Percentiles rank a stretch among this genome's conserved stretches.
Evolutionary conservation across 2,113 vertebrate genomes (phyloP).

Genomic region (Chauna torquata): DNA sequence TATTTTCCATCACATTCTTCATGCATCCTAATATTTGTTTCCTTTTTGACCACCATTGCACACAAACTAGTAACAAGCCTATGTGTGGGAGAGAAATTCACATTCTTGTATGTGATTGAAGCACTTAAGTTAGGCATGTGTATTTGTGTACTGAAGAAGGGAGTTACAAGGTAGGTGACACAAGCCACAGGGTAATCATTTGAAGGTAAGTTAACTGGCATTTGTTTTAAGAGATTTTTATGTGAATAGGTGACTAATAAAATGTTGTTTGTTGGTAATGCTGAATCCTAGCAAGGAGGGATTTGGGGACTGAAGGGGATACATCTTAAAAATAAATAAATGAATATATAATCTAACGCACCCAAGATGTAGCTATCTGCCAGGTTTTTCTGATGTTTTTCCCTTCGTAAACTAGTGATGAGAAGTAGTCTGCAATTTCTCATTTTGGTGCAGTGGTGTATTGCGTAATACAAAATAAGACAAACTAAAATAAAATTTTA

Average conservation of each 20-base stretch:
- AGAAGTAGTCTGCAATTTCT: neutral
- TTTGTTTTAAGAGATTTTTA: neutral
- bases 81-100: neutral
- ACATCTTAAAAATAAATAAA: rapidly evolving
- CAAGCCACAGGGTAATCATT: neutral
- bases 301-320: neutral
- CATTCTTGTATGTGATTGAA: neutral
- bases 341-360: neutral
- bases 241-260: neutral
- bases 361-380: neutral
- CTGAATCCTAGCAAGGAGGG: neutral
- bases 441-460: neutral
- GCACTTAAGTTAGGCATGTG: neutral
- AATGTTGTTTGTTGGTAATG: neutral
- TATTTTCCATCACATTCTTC: slow-evolving; percentile 1
- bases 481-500: neutral
- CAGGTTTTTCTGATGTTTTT: neutral
- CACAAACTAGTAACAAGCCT: neutral
- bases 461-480: neutral
- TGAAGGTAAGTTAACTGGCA: neutral
- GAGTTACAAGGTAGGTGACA: neutral
- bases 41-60: neutral
- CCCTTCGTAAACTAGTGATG: neutral
- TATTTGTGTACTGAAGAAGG: neutral
- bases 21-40: neutral